Base-by-base conservation (phyloP, 2,888 invertebrate genomes). In the Tenodera sinensis region DNA sequence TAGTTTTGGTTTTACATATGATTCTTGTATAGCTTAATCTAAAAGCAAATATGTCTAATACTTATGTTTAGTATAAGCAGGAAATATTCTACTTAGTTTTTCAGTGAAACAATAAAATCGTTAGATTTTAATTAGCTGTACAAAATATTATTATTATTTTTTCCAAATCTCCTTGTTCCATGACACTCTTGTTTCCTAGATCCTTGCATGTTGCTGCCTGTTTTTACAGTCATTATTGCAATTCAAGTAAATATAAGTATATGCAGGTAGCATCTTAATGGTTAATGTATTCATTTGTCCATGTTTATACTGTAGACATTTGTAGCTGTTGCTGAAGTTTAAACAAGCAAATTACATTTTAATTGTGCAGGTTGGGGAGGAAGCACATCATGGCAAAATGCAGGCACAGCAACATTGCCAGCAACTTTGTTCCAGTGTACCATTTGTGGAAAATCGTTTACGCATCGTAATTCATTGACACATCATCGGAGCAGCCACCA, bases 401-500 rank as follows among this genome's bases (percentile, higher is more conserved):
- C 54, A 71, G 4, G 20, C 6, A 71, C 54, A 20, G 25, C 54
- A 71, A 20, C 20, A 15, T n/a, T 81, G 88, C 12, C 88, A 83
- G 28, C 34, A 28, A n/a, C 71, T 42, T 85, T 28, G n/a, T 89
- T 95, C 92, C 94, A 95, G 91, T 95, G 95, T 93, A 94, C 94
- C 92, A 93, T 95, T 91, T 95, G 95, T 93, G 95, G 95, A 91
- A 95, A 95, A 93, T 94, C 94, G 90, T 95, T 95, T 92, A 28
- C 95, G 92, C 95, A 95, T 92, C 95, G 95, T 25, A 95, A 95
- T 91, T 95, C 95, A 88, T 88, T 95, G 92, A 95, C 95, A 88
- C 93, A 95, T 87, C 95, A 95, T 92, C 95, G 95, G 93, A 95
- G 95, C 92, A 94, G 95, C 85, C 95, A 95, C 91, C 94, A 95